A percentile compares a stretch with the other conserved stretches of the same genome.
Evolutionary conservation across 2,113 vertebrate genomes (phyloP).

Genomic region (Speoplatyrhinus poulsoni): DNA sequence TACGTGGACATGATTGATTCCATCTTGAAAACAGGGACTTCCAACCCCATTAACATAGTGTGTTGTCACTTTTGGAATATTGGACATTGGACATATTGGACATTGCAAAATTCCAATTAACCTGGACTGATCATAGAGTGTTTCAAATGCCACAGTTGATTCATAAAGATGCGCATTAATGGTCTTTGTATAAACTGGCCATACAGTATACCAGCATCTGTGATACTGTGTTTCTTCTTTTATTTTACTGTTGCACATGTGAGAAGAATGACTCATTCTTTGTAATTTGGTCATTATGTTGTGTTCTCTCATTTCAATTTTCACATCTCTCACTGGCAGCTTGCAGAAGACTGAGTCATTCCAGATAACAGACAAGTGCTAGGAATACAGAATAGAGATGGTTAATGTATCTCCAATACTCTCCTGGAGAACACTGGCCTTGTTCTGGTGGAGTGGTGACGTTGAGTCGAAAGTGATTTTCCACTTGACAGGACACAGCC

Average conservation of each 20-base stretch:
- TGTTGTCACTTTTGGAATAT: slow-evolving; percentile 69
- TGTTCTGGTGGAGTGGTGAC: slow-evolving; percentile 31
- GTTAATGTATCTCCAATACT: slow-evolving; percentile 6
- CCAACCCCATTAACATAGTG: slow-evolving; percentile 70
- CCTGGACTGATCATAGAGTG: slow-evolving; percentile 54
- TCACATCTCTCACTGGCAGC: not conserved
- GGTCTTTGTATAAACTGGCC: slow-evolving; percentile 14
- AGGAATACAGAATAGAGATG: slow-evolving; percentile 9
- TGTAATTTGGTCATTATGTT: too few species aligned
- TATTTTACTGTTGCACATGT: too few species aligned
- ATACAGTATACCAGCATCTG: slow-evolving; percentile 23
- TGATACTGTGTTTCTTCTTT: not conserved
- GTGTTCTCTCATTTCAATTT: not conserved
- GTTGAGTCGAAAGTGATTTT: slow-evolving; percentile 64
- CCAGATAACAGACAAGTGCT: slow-evolving; percentile 26
- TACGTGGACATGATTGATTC: slow-evolving; percentile 67
- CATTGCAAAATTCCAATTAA: slow-evolving; percentile 70
- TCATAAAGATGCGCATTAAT: slow-evolving; percentile 10
- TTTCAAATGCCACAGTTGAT: slow-evolving; percentile 57
- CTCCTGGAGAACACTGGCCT: slow-evolving; percentile 14
- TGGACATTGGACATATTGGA: slow-evolving; percentile 59
- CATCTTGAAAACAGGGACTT: slow-evolving; percentile 68
- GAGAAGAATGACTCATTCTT: too few species aligned
- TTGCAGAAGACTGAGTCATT: slow-evolving; percentile 29
- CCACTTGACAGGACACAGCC: slow-evolving; percentile 54